A percentile compares a stretch with the other conserved stretches of the same genome.
Evolutionary conservation across 1,140 invertebrate species (phyloP).

Genomic region (Diprion similis): DNA sequence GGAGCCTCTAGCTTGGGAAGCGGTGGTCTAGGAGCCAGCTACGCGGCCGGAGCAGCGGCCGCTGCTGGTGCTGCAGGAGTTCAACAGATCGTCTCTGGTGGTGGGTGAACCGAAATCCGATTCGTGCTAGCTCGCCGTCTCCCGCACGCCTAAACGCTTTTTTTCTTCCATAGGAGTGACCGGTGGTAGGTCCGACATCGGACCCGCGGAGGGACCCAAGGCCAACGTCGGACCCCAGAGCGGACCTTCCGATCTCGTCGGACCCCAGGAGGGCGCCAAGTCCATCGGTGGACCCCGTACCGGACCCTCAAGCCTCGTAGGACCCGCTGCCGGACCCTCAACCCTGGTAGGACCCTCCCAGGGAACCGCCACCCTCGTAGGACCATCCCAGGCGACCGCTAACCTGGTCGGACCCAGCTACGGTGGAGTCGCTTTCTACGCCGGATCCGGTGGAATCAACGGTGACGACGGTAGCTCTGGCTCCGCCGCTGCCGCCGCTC

Average conservation of each 20-base stretch:
- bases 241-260: constrained; percentile 57
- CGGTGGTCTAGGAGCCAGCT: constrained; percentile 58
- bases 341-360: constrained; percentile 57
- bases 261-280: constrained; percentile 60
- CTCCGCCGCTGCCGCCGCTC: constrained; percentile 57
- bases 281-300: constrained; percentile 59
- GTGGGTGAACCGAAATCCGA: constrained; percentile 34
- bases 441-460: constrained; percentile 59
- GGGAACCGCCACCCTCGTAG: constrained; percentile 57
- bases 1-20: constrained; percentile 61
- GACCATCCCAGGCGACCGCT: constrained; percentile 56
- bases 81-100: constrained; percentile 60
- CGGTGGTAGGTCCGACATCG: constrained; percentile 59
- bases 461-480: constrained; percentile 61
- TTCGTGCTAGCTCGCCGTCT: no score
- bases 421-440: constrained; percentile 57
- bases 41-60: constrained; percentile 58
- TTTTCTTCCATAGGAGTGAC: constrained; percentile 46
- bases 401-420: constrained; percentile 60
- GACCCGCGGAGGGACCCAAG: constrained; percentile 61
- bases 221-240: constrained; percentile 60
- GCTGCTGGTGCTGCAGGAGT: constrained; percentile 60
- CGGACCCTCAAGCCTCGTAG: constrained; percentile 57
- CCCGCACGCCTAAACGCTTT: not conserved
- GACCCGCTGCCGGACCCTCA: constrained; percentile 58